phyloP scores from a whole-genome alignment of 92 coral and sea anemone species.

The Meandrina meandrites region DNA sequence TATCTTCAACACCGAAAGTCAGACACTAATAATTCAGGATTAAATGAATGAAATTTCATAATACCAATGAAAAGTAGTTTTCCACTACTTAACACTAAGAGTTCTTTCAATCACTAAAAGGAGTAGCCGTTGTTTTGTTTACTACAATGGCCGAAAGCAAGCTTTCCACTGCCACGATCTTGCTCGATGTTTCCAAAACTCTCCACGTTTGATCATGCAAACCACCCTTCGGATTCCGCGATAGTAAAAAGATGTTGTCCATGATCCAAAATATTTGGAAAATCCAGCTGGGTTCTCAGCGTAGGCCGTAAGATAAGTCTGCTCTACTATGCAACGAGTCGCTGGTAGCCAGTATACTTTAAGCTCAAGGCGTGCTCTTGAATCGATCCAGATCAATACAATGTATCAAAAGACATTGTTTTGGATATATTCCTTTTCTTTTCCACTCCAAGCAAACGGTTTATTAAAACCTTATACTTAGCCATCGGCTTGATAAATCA shows the following conservation, averaged over 20 bases:
- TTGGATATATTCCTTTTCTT: not conserved
- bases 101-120: not conserved
- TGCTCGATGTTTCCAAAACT: not conserved
- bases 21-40: not conserved
- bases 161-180: not conserved
- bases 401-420: not conserved
- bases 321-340: not conserved
- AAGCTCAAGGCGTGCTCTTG: not conserved
- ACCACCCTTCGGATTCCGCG: not conserved
- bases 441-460: not conserved
- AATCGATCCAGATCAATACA: not conserved
- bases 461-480: not conserved
- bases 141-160: not conserved
- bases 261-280: not conserved
- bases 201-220: not conserved
- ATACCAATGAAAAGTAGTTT: not conserved
- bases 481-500: not conserved
- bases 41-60: not conserved
- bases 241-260: not conserved
- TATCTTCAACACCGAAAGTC: not conserved
- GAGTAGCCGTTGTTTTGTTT: not conserved
- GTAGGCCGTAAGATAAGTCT: not conserved
- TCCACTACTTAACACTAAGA: not conserved
- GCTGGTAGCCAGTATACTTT: not conserved
- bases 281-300: not conserved